A percentile compares a stretch with the other conserved stretches of the same genome.
Conservation (phyloP, 2,888 invertebrate species). For the Xanthia icteritia region DNA sequence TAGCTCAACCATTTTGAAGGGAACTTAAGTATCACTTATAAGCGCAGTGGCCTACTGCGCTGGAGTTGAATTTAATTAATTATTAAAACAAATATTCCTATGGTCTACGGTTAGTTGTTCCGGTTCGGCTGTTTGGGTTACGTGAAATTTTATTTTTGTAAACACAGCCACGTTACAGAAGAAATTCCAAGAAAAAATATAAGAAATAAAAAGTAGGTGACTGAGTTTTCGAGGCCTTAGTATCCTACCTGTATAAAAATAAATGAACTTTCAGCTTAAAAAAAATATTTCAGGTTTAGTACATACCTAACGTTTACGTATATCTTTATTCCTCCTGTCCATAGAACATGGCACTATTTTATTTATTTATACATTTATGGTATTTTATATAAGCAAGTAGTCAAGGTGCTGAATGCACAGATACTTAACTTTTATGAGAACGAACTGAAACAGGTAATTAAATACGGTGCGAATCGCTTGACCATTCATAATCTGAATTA, state of each 20-base stretch:
- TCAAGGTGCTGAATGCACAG: background rate
- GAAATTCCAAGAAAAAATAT: background rate
- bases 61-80: no score
- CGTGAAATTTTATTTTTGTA: background rate
- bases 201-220: background rate
- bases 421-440: constrained; percentile 17
- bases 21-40: background rate
- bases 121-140: background rate
- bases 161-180: background rate
- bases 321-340: no score
- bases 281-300: background rate
- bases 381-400: background rate
- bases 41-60: background rate
- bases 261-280: background rate
- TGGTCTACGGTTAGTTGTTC: background rate
- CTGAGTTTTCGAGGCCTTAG: background rate
- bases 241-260: background rate
- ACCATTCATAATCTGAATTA: constrained; percentile 43
- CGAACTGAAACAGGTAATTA: constrained; percentile 15
- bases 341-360: constrained; percentile 7
- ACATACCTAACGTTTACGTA: constrained; percentile 27
- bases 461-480: constrained; percentile 37
- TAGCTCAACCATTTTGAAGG: no score
- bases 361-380: background rate
- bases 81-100: background rate